Evolutionary conservation across 1,140 invertebrate genomes (phyloP), one percentile per base, ranked within the genome.

Genomic region (Paracyclopina nana): DNA sequence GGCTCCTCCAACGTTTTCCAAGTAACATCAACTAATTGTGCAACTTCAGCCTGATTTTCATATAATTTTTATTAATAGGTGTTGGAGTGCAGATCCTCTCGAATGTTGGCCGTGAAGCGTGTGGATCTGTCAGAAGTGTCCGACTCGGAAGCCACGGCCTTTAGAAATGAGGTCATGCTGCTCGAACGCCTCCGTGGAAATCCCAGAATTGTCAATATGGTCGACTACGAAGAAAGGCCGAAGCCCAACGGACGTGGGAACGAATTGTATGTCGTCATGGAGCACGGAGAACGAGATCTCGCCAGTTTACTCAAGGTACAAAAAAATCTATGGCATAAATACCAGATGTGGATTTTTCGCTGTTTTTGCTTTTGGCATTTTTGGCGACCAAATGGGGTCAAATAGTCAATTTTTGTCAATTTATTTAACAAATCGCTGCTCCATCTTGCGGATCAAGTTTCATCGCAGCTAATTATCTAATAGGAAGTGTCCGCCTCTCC

Each of bases 271-370:
- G 73, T 95, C 48, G 77, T 96, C 2, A 77, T 97, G 77, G 92
- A 97, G 67, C 78, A 79, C 60, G 91, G 92, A 0, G 85, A 90
- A 55, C 79, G 75, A 12, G 91, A 96, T 68, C 70, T 97, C 45
- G 77, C 78, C 48, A 70, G 71, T 55, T 72, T 85, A 28, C 65
- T 91, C n/a, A 75, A 74, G 57, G 68, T 69, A n/a, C n/a, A n/a
- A n/a, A n/a, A n/a, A n/a, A n/a, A n/a, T n/a, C n/a, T n/a, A n/a
- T n/a, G n/a, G n/a, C n/a, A n/a, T n/a, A n/a, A n/a, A n/a, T n/a
- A n/a, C n/a, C n/a, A n/a, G n/a, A n/a, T n/a, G n/a, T n/a, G n/a
- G n/a, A n/a, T n/a, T n/a, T n/a, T n/a, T n/a, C n/a, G n/a, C n/a
- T n/a, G n/a, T n/a, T n/a, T n/a, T n/a, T n/a, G n/a, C n/a, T n/a